Evolutionary conservation across 2,888 invertebrate genomes (phyloP).

Genomic region (Ormyrus pomaceus): DNA sequence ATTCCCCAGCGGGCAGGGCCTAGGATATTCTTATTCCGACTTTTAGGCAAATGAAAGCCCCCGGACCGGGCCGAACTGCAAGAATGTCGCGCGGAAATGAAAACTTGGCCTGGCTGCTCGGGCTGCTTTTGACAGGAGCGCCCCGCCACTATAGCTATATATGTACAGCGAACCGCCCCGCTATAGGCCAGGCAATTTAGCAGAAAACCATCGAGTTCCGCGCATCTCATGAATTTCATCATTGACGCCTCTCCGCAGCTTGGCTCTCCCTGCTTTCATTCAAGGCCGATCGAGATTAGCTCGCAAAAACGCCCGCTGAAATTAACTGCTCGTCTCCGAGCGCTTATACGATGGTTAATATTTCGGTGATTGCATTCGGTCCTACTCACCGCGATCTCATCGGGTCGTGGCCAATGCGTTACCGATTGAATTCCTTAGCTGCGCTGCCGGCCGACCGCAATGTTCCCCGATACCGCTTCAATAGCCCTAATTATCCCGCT

Average conservation of each 20-base stretch:
- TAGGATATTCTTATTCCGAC: constrained; percentile 58
- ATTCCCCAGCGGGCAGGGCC: neutral
- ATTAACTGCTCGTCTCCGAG: no score
- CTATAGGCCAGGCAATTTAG: no score
- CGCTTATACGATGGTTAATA: no score
- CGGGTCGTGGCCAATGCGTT: no score
- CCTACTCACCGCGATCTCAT: no score
- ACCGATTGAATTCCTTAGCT: neutral
- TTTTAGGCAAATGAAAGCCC: constrained; percentile 64
- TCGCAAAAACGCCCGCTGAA: no score
- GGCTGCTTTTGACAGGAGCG: neutral
- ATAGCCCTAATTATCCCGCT: neutral
- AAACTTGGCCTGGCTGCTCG: constrained; percentile 45
- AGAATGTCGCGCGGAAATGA: constrained; percentile 58
- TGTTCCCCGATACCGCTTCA: neutral
- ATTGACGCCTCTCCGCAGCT: neutral
- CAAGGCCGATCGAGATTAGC: no score
- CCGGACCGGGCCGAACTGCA: constrained; percentile 29
- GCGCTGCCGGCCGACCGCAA: neutral
- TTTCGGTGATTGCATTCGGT: no score
- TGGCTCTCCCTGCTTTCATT: constrained; percentile 42
- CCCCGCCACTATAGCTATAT: no score
- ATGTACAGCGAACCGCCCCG: no score
- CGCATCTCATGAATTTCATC: constrained; percentile 24
- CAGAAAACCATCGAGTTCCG: neutral